Evolutionary conservation across 2,113 vertebrate species (phyloP).

Genomic region (Pygoscelis adeliae): DNA sequence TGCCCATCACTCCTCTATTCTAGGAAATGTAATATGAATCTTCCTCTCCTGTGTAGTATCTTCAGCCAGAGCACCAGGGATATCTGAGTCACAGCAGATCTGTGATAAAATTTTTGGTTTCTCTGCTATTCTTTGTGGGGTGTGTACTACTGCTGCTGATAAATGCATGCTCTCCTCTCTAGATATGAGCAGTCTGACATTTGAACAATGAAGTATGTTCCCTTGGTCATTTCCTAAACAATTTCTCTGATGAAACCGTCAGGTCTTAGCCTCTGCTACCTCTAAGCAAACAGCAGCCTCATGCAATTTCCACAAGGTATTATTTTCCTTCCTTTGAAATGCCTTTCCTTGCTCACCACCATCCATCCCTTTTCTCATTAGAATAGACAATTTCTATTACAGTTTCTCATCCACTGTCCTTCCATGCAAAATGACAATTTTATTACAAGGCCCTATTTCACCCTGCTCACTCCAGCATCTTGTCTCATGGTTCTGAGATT

Average conservation of each 20-base stretch:
- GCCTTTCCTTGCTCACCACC: not conserved
- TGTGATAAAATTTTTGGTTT: not conserved
- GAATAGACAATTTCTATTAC: not conserved
- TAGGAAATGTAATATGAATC: not conserved
- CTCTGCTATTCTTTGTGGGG: not conserved
- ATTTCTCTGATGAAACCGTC: constrained; percentile 14
- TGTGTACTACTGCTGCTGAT: not conserved
- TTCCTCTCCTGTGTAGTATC: not conserved
- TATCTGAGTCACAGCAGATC: not conserved
- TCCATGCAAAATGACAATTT: not conserved
- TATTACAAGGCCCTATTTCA: not conserved
- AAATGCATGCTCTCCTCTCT: not conserved
- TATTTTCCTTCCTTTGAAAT: not conserved
- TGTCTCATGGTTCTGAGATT: not conserved
- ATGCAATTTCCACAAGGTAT: constrained; percentile 10
- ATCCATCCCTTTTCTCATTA: not conserved
- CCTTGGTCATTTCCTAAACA: not conserved
- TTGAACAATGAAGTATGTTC: not conserved
- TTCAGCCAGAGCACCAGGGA: not conserved
- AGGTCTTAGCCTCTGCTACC: not conserved
- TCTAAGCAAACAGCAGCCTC: not conserved
- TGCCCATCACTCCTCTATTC: not conserved
- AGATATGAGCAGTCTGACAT: not conserved
- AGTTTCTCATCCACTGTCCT: not conserved
- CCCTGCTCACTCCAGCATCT: not conserved